Evolutionary conservation across 2,888 invertebrate species (phyloP), one percentile per base, ranked within the genome.

Genomic region (Galerucella pusilla): DNA sequence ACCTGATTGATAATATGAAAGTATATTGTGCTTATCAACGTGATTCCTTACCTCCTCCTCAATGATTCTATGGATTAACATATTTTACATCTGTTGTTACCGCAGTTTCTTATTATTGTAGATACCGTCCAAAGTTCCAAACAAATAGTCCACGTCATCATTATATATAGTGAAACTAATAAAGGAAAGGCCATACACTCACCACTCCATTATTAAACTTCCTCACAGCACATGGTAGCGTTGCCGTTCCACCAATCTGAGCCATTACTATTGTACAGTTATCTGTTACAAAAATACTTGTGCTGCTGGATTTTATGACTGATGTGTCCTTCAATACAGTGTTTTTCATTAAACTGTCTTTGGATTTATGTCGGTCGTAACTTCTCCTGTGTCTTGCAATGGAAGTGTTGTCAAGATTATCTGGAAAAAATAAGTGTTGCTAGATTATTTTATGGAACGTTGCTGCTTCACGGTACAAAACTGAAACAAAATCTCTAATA

Each of bases 191-290:
- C 14, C 16, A 54, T 6, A 54, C 9, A 88, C 89, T 89, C 83
- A 90, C 90, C 84, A 89, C 89, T 69, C 89, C 90, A 72, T 88
- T 89, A 79, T 88, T 89, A 80, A 88, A 88, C 83, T 89, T 89
- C 75, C 88, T 84, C 69, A 90, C 88, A 77, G 88, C 87, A 81
- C 90, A 90, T 0, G 90, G 90, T 71, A 90, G 82, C 65, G 89
- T 88, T 42, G 90, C 89, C 73, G 89, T 89, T 75, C 89, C 89
- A 67, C 89, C 89, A 73, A 88, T 88, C 85, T 90, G 90, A 57
- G 90, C 89, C 61, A 88, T 87, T 66, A 90, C 87, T 68, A 88
- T 86, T 10, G 90, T 90, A 75, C 88, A 88, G 81, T 90, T 90
- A 80, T 88, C 89, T 25, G 90, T 90, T 71, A 88, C 87, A 83